These are phyloP conservation scores for Hydrotaea diabolus DNA, from an alignment of 2,888 invertebrate genomes.

Conservation along the genomic window DNA sequence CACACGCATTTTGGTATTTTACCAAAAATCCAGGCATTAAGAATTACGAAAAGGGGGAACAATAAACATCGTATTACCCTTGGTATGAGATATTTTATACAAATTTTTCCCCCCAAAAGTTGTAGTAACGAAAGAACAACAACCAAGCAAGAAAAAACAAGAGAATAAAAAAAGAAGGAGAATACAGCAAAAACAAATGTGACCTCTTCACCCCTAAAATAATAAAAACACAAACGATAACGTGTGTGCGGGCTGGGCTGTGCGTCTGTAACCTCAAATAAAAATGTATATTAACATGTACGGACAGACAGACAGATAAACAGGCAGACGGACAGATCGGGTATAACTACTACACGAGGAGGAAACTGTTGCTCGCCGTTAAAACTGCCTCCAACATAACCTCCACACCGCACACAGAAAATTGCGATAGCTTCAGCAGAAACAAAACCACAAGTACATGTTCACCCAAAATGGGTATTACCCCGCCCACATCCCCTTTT, in stretches of 20 bases:
- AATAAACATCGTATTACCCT: constrained; percentile 28
- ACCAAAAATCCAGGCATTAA: constrained; percentile 3
- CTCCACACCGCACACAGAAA: constrained; percentile 28
- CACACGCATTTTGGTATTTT: background rate
- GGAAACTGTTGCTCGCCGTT: constrained; percentile 60
- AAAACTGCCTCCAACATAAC: constrained; percentile 62
- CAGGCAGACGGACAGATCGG: background rate
- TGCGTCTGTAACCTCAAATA: background rate
- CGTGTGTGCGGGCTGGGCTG: background rate
- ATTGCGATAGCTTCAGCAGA: constrained; percentile 47
- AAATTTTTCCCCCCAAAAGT: background rate
- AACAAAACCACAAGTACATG: constrained; percentile 2
- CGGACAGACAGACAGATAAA: background rate
- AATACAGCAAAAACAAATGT: constrained; percentile 23
- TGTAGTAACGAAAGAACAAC: constrained; percentile 2
- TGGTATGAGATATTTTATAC: constrained; percentile 22
- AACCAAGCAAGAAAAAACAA: constrained; percentile 23
- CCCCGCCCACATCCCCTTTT: background rate
- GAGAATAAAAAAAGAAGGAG: constrained; percentile 9
- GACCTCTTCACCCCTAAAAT: constrained; percentile 21
- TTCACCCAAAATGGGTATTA: background rate
- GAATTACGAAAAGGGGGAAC: background rate
- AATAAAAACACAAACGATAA: constrained; percentile 1
- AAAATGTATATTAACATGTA: constrained; percentile 7
- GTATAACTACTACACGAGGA: background rate